phyloP scores from a whole-genome alignment of 2,888 invertebrate genomes.

The Macroteleia sp. region DNA sequence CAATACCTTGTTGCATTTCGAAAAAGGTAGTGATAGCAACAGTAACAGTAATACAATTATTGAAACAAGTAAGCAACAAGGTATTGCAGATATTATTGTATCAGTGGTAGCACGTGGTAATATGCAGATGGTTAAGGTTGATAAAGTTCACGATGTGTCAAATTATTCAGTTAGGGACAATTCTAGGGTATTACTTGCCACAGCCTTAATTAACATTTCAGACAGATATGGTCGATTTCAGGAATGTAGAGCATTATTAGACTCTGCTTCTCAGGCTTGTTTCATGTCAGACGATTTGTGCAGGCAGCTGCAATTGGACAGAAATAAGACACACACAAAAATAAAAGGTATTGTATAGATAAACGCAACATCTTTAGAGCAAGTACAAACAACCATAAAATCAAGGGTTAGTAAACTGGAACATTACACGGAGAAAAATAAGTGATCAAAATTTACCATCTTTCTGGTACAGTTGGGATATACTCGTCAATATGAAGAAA shows the following conservation, averaged over 20 bases:
- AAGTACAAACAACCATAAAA: background rate
- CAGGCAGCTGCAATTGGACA: background rate
- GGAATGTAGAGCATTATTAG: background rate
- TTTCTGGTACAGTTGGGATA: too few species aligned
- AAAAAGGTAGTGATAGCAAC: too few species aligned
- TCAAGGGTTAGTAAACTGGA: too few species aligned
- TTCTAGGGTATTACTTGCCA: background rate
- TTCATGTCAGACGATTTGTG: background rate
- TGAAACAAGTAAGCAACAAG: background rate
- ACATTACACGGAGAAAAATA: too few species aligned
- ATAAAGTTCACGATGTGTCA: background rate
- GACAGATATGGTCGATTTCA: background rate
- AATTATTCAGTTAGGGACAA: background rate
- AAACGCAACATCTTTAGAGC: background rate
- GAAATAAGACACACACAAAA: background rate
- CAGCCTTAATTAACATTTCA: background rate
- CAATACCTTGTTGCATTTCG: conserved; percentile 23
- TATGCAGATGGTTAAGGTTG: background rate
- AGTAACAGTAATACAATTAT: too few species aligned
- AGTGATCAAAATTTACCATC: too few species aligned
- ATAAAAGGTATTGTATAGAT: background rate
- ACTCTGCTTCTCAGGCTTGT: background rate
- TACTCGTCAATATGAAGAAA: too few species aligned
- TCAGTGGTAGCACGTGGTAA: background rate
- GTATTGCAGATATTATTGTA: background rate